These are phyloP conservation scores for Ips nitidus DNA, from an alignment of 1,140 invertebrate genomes.

Conservation along the genomic window DNA sequence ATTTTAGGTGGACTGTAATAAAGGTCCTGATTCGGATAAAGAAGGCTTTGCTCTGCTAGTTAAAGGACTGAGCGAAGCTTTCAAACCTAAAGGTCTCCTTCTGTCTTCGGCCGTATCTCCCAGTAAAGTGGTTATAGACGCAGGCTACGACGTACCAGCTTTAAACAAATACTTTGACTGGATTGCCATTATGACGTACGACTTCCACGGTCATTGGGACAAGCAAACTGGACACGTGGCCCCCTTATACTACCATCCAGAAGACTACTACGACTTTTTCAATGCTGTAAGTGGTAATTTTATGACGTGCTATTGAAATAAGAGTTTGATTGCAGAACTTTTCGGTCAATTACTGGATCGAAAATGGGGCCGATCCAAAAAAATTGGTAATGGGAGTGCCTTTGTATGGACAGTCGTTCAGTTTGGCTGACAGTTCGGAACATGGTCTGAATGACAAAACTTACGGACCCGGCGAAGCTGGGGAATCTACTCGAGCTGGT, in stretches of 20 bases:
- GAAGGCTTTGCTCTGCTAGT: constrained; percentile 70
- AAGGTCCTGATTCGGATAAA: constrained; percentile 50
- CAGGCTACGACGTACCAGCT: constrained; percentile 75
- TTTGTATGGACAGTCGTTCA: constrained; percentile 81
- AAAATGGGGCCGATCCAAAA: constrained; percentile 67
- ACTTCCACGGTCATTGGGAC: constrained; percentile 88
- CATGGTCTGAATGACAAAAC: constrained; percentile 66
- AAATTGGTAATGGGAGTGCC: constrained; percentile 83
- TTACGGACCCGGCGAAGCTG: constrained; percentile 74
- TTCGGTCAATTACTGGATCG: constrained; percentile 78
- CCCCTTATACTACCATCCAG: constrained; percentile 72
- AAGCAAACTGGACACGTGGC: constrained; percentile 85
- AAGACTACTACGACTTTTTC: constrained; percentile 73
- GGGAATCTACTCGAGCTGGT: constrained; percentile 73
- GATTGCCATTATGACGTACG: constrained; percentile 89
- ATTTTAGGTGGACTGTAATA: constrained; percentile 37
- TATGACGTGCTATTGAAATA: neutral
- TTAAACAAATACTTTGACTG: constrained; percentile 77
- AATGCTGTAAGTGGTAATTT: constrained; percentile 63
- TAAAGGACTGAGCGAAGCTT: constrained; percentile 69
- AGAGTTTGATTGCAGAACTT: constrained; percentile 64
- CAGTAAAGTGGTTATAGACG: constrained; percentile 77
- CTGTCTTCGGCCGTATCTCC: constrained; percentile 83
- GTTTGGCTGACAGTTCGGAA: constrained; percentile 62
- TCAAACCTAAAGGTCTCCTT: constrained; percentile 68